Percentiles rank a stretch among this genome's conserved stretches.
phyloP scores from a whole-genome alignment of 2,113 vertebrate genomes.

The Nibea albiflora region DNA sequence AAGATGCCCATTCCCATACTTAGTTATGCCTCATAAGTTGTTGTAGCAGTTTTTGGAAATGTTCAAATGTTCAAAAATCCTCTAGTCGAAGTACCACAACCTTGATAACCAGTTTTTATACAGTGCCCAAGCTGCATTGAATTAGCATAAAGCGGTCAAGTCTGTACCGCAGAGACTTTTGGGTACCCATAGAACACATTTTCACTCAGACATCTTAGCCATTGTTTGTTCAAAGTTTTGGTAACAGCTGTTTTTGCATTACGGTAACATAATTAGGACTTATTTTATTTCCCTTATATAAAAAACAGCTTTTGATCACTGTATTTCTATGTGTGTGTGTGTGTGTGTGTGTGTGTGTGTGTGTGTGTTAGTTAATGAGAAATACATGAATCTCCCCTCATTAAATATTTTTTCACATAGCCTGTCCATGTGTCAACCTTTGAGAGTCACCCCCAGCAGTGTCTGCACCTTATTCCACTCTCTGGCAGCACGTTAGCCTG shows the following conservation, averaged over 20 bases:
- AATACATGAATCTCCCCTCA: constrained; percentile 13
- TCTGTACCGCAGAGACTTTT: too few relatives aligned
- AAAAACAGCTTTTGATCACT: constrained; percentile 17
- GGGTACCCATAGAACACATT: too few relatives aligned
- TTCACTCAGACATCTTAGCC: too few relatives aligned
- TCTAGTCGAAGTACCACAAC: too few relatives aligned
- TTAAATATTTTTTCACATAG: constrained; percentile 42
- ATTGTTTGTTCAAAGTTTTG: constrained; percentile 2
- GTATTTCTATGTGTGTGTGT: not conserved
- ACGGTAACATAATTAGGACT: not conserved
- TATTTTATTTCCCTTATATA: not conserved
- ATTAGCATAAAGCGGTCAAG: too few relatives aligned
- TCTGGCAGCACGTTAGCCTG: not conserved
- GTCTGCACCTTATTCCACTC: constrained; percentile 20
- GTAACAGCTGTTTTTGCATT: not conserved
- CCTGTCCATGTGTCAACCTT: constrained; percentile 31
- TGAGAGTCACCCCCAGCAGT: constrained; percentile 8
- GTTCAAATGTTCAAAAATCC: too few relatives aligned
- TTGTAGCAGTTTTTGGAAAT: too few relatives aligned
- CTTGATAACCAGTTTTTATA: too few relatives aligned
- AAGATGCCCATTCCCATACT: too few relatives aligned
- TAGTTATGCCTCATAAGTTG: too few relatives aligned
- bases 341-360: not conserved
- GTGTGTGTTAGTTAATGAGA: constrained; percentile 22
- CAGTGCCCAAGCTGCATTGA: too few relatives aligned